phyloP scores from a whole-genome alignment of 2,113 vertebrate species.

The Stictonetta naevosa region DNA sequence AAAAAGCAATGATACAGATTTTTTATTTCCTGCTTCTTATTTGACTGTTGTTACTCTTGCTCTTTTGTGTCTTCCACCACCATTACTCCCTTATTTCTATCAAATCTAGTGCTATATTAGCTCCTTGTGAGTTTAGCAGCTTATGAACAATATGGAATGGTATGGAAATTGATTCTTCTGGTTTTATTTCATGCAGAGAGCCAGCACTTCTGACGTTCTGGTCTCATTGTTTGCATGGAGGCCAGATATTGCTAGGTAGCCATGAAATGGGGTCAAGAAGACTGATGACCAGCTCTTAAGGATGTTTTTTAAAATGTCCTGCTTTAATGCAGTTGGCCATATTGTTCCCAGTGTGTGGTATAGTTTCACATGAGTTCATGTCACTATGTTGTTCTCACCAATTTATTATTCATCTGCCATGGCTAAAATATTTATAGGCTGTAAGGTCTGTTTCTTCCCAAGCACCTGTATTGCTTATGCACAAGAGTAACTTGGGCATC shows the following conservation, averaged over 20 bases:
- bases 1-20: fast-evolving
- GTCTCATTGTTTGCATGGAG: background rate
- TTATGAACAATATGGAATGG: background rate
- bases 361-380: constrained; percentile 61
- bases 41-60: background rate
- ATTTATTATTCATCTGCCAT: constrained; percentile 69
- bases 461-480: constrained; percentile 47
- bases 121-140: background rate
- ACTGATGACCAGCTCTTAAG: constrained; percentile 34
- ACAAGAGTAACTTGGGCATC: constrained; percentile 27
- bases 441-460: constrained; percentile 42
- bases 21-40: background rate
- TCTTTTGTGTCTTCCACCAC: background rate
- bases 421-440: constrained; percentile 61
- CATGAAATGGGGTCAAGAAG: background rate
- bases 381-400: constrained; percentile 53
- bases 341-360: constrained; percentile 70
- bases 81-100: background rate
- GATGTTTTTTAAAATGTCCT: constrained; percentile 20
- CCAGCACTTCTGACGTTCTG: background rate
- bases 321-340: constrained; percentile 49
- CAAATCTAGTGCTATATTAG: background rate
- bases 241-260: background rate
- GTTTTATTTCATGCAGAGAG: background rate
- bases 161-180: background rate